Evolutionary conservation across 2,888 invertebrate species (phyloP).

Genomic region (Hemaris fuciformis): DNA sequence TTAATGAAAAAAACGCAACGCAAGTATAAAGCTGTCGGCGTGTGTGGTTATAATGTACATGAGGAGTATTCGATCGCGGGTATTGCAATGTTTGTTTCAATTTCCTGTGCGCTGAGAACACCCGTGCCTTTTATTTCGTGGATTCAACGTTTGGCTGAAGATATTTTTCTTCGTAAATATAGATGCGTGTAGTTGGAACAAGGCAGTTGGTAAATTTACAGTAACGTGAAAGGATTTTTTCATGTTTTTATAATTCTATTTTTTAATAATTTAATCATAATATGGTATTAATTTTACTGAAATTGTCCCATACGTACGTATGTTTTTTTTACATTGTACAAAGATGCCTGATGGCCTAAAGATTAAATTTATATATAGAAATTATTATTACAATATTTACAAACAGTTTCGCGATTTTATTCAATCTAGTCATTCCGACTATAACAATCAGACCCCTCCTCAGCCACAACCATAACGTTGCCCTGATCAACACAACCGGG

Average conservation of each 20-base stretch:
- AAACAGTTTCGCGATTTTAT: too few relatives aligned
- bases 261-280: background rate
- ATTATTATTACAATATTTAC: too few relatives aligned
- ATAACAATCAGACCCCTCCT: too few relatives aligned
- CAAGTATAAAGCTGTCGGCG: background rate
- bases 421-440: too few relatives aligned
- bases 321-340: too few relatives aligned
- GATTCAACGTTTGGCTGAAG: conserved; percentile 25
- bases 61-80: conserved; percentile 45
- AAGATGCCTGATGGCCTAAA: too few relatives aligned
- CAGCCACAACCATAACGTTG: too few relatives aligned
- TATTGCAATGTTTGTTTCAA: conserved; percentile 76
- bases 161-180: conserved; percentile 12
- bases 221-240: background rate
- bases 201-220: background rate
- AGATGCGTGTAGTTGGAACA: background rate
- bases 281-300: too few relatives aligned
- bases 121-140: conserved; percentile 52
- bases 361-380: too few relatives aligned
- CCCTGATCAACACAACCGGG: too few relatives aligned
- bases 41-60: conserved; percentile 40
- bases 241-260: background rate
- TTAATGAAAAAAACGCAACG: background rate
- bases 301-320: too few relatives aligned
- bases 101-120: conserved; percentile 60